Evolutionary conservation across 2,888 invertebrate genomes (phyloP).

Genomic region (Parnassius glacialis): DNA sequence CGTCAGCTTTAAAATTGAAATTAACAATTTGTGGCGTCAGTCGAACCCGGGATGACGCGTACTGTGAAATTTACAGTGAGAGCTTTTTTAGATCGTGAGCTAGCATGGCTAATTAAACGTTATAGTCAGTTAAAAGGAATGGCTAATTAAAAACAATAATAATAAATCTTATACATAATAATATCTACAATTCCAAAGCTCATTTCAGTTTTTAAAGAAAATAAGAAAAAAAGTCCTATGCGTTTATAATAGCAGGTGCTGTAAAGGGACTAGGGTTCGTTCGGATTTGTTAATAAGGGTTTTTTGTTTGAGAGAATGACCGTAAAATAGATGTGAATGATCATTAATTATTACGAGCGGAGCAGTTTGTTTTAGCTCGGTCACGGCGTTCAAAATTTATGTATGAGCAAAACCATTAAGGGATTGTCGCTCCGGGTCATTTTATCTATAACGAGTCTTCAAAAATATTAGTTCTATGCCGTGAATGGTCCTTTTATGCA

Average conservation of each 20-base stretch:
- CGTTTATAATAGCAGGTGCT: conserved; percentile 54
- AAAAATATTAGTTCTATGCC: background rate
- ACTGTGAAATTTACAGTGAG: no score
- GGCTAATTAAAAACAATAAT: no score
- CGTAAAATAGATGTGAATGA: conserved; percentile 73
- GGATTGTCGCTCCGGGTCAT: conserved; percentile 68
- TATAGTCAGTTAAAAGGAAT: no score
- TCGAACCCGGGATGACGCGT: no score
- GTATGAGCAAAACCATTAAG: conserved; percentile 71
- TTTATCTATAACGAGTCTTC: conserved; percentile 23
- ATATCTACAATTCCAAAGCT: background rate
- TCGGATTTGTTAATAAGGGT: conserved; percentile 66
- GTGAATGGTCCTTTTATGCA: no score
- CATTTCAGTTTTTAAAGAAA: background rate
- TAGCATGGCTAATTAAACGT: no score
- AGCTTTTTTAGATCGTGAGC: no score
- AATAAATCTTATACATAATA: background rate
- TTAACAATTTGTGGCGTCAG: no score
- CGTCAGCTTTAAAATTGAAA: no score
- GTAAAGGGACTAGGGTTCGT: conserved; percentile 43
- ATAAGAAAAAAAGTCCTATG: conserved; percentile 13
- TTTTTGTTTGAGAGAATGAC: conserved; percentile 53
- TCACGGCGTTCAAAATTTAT: conserved; percentile 71
- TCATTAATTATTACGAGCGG: conserved; percentile 70
- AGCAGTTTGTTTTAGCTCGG: conserved; percentile 74